phyloP scores from a whole-genome alignment of 2,113 vertebrate species.

The Ramphastos sulfuratus region DNA sequence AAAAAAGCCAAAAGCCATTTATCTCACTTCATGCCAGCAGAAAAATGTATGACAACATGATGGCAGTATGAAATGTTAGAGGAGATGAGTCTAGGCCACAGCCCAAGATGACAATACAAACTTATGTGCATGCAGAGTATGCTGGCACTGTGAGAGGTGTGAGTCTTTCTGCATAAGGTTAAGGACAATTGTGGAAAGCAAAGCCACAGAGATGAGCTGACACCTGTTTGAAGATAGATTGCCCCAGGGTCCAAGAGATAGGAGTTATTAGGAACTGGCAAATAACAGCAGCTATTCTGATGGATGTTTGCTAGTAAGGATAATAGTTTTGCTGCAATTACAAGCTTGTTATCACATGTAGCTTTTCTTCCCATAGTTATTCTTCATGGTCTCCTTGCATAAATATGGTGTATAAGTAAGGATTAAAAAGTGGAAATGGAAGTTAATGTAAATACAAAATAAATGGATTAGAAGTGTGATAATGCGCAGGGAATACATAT shows the following conservation, averaged over 20 bases:
- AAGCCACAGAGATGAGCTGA: not conserved
- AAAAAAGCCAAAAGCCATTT: not conserved
- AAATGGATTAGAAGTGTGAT: not conserved
- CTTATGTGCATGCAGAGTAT: rapidly evolving
- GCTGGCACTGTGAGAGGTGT: not conserved
- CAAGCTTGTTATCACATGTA: not conserved
- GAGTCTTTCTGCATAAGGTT: not conserved
- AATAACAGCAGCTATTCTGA: not conserved
- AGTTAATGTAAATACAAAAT: constrained; percentile 1
- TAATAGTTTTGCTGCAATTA: not conserved
- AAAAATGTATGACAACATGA: not conserved
- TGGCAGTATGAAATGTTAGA: not conserved
- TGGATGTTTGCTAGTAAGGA: not conserved
- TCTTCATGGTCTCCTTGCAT: not conserved
- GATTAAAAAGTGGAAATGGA: not conserved
- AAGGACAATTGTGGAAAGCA: not conserved
- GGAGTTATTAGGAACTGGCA: not conserved
- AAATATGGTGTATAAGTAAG: not conserved
- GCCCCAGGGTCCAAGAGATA: not conserved
- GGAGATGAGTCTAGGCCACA: not conserved
- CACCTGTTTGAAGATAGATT: not conserved
- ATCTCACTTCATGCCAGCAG: not conserved
- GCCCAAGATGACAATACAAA: not conserved
- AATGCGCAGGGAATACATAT: not conserved
- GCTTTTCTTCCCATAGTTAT: not conserved